phyloP scores from a whole-genome alignment of 2,888 invertebrate genomes.

The Drosophila flavopinicola region DNA sequence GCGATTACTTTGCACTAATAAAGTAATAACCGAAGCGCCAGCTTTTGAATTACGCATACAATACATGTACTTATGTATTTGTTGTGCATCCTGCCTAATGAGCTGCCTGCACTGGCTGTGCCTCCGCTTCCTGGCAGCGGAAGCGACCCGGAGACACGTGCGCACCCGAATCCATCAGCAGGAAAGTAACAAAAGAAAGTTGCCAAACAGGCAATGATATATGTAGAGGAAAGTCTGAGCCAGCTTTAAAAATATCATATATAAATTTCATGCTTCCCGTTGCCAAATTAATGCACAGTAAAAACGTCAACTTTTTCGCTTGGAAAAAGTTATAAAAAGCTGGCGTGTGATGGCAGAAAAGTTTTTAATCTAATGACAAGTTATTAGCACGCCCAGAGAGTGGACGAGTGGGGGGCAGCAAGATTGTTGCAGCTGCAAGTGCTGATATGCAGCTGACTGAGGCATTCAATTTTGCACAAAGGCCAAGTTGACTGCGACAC shows the following conservation, averaged over 20 bases:
- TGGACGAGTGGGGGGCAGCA: neutral
- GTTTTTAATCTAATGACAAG: slow-evolving; percentile 68
- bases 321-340: slow-evolving; percentile 39
- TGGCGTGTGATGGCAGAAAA: slow-evolving; percentile 39
- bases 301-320: slow-evolving; percentile 21
- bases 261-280: slow-evolving; percentile 9
- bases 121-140: slow-evolving; percentile 60
- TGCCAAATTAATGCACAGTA: slow-evolving; percentile 23
- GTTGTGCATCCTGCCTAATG: slow-evolving; percentile 61
- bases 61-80: slow-evolving; percentile 20
- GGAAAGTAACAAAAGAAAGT: slow-evolving; percentile 41
- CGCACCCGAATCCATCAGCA: slow-evolving; percentile 55
- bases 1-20: slow-evolving; percentile 55
- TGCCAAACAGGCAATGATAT: neutral
- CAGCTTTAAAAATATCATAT: slow-evolving; percentile 10
- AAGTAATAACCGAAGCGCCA: slow-evolving; percentile 58
- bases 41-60: slow-evolving; percentile 25
- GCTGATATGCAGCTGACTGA: slow-evolving; percentile 19
- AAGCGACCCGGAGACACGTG: slow-evolving; percentile 62
- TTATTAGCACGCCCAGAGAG: slow-evolving; percentile 47
- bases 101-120: slow-evolving; percentile 36
- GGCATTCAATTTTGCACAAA: slow-evolving; percentile 18
- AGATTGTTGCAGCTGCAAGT: slow-evolving; percentile 32
- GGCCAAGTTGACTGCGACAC: neutral
- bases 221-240: slow-evolving; percentile 3